Conservation (phyloP, 2,113 vertebrate genomes). For the Stomatorhinus ivindoensis region DNA sequence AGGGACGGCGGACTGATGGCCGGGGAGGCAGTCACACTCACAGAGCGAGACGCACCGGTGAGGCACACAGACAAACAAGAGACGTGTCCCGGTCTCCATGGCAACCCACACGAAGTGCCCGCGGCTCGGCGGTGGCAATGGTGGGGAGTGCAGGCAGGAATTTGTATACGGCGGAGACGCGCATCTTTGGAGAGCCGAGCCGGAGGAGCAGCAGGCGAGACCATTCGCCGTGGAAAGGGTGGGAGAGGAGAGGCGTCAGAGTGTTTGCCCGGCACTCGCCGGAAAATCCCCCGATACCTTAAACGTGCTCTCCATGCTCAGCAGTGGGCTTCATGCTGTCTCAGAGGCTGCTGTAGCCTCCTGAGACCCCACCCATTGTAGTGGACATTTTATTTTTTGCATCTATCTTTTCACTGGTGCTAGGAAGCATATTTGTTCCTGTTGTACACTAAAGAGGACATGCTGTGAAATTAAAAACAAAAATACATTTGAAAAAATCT, state of each 20-base stretch:
- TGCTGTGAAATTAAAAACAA: no score
- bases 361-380: no score
- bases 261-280: no score
- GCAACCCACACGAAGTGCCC: conserved; percentile 6
- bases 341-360: not conserved
- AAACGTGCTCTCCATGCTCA: not conserved
- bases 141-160: conserved; percentile 3
- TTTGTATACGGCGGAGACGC: not conserved
- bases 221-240: not conserved
- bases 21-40: not conserved
- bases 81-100: conserved; percentile 11
- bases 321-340: not conserved
- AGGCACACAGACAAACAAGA: conserved; percentile 10
- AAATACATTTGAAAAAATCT: no score
- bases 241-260: not conserved
- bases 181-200: not conserved
- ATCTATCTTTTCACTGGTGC: no score
- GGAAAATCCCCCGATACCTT: not conserved
- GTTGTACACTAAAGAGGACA: no score
- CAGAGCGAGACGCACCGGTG: not conserved
- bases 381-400: no score
- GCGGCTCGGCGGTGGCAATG: not conserved
- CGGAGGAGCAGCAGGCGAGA: not conserved
- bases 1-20: not conserved
- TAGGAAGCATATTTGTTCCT: no score